Evolutionary conservation across 1,140 invertebrate species (phyloP), one percentile per base, ranked within the genome.

Genomic region (Steinernema feltiae): DNA sequence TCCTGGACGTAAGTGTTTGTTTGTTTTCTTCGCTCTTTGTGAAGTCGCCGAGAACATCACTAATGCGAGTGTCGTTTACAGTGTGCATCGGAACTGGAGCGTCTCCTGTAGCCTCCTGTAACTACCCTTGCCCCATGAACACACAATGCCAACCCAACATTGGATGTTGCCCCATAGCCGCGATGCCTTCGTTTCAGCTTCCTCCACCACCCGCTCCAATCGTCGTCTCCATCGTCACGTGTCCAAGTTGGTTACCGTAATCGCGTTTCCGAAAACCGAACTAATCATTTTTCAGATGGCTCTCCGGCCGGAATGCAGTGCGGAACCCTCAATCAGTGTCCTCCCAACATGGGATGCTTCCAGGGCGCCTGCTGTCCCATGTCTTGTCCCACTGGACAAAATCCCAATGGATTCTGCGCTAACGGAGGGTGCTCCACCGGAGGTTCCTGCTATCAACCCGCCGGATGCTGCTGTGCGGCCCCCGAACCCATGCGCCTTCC

Each of bases 361-460:
- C 78, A 80, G 30, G 79, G 79, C 70, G 79, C 73, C 27, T 80
- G 79, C 48, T 80, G 79, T 71, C 77, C 79, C 21, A 71, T 80
- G 76, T 70, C 46, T 17, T 80, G 79, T 70, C 79, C 79, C 12
- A 17, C 48, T 24, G 79, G 78, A 46, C 77, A 80, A 73, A 72
- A 80, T 30, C 69, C 78, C 18, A 72, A 70, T 15, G 80, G 78
- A 1, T 82, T 82, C 63, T 78, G 79, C 70, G 32, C 53, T 1
- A 73, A 79, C 48, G 78, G 78, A 35, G 75, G 75, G 0, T 80
- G 78, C 53, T 48, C 31, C 29, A 70, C 72, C 12, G 41, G 18
- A 27, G 77, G 75, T 30, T 71, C 75, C 3, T 80, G 79, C 41
- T 80, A 77, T 53, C 46, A 78, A 27, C 31, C 48, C 32, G 70